Conservation (phyloP, 2,888 invertebrate genomes). For the Suillia variegata region DNA sequence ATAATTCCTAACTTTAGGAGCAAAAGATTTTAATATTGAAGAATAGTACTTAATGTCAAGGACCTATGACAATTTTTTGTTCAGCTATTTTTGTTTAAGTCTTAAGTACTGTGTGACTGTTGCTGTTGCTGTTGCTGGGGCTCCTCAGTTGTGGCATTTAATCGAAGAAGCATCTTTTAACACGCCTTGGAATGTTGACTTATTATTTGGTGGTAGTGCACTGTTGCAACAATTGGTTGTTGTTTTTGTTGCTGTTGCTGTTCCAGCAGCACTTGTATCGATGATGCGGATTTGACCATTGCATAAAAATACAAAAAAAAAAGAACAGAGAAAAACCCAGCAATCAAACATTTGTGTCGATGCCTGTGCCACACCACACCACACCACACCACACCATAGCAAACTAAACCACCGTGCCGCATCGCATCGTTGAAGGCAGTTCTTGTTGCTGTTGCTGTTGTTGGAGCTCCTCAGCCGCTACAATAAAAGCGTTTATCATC, state of each 20-base stretch:
- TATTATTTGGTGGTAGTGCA: conserved; percentile 41
- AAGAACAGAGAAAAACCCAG: too few relatives aligned
- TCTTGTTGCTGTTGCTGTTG: too few relatives aligned
- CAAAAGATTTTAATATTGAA: too few relatives aligned
- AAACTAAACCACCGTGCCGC: conserved; percentile 4
- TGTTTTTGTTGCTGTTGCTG: conserved; percentile 15
- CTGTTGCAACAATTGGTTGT: too few relatives aligned
- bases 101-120: conserved; percentile 10
- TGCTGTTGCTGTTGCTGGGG: conserved; percentile 18
- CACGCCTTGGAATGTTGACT: conserved; percentile 61
- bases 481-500: conserved; percentile 60
- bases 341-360: conserved; percentile 9
- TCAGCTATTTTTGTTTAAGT: too few relatives aligned
- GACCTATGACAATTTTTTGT: too few relatives aligned
- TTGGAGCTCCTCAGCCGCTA: too few relatives aligned
- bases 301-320: conserved; percentile 1
- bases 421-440: conserved; percentile 36
- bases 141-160: conserved; percentile 58
- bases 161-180: conserved; percentile 61
- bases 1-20: too few relatives aligned
- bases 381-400: conserved; percentile 20
- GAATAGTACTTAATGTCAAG: too few relatives aligned
- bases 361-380: neutral
- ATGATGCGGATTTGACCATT: conserved; percentile 25
- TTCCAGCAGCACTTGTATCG: conserved; percentile 19